Evolutionary conservation across 2,888 invertebrate genomes (phyloP).

Genomic region (Brachyptera putata): DNA sequence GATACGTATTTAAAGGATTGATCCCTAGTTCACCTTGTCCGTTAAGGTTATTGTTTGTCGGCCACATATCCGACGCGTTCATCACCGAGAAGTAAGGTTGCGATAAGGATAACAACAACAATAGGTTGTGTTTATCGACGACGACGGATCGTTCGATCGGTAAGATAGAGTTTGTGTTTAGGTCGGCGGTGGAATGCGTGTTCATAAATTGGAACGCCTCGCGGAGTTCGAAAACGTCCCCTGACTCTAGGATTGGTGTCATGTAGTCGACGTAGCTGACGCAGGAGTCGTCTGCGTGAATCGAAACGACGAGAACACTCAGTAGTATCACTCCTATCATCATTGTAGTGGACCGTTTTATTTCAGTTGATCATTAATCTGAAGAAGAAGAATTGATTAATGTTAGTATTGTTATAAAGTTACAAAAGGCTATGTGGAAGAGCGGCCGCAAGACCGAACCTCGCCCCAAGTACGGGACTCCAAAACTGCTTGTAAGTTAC

Average conservation of each 20-base stretch:
- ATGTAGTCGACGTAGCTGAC: background rate
- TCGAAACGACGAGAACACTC: background rate
- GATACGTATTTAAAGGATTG: background rate
- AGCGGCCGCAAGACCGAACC: no score
- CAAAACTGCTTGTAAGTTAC: no score
- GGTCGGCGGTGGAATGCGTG: no score
- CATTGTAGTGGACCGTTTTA: no score
- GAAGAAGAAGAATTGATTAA: no score
- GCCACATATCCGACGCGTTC: background rate
- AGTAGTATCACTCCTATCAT: no score
- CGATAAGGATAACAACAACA: constrained; percentile 2
- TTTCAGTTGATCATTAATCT: no score
- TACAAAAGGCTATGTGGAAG: no score
- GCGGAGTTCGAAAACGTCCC: background rate
- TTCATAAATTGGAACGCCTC: background rate
- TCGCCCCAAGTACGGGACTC: no score
- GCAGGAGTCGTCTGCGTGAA: background rate
- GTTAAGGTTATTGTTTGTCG: constrained; percentile 1
- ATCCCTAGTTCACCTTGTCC: background rate
- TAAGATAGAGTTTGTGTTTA: background rate
- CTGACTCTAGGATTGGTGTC: background rate
- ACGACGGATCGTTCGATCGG: background rate
- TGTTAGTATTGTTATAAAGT: no score
- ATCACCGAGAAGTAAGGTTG: background rate
- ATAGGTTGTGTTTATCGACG: background rate